phyloP scores from a whole-genome alignment of 2,113 vertebrate species.

The Hylia prasina region DNA sequence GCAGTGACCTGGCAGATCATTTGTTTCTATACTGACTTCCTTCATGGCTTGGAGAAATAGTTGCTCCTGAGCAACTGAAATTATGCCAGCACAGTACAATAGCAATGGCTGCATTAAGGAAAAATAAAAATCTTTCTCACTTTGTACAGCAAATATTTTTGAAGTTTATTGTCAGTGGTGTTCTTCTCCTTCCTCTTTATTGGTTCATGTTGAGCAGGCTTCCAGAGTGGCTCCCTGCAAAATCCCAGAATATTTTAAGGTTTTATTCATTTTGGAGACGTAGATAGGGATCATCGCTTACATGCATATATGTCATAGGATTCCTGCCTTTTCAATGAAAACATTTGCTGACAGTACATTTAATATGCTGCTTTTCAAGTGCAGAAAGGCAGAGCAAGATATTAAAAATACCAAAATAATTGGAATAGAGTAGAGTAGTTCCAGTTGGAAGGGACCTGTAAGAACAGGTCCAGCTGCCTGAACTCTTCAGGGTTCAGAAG shows the following conservation, averaged over 20 bases:
- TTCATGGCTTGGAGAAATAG: background rate
- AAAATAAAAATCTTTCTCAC: background rate
- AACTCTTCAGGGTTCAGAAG: background rate
- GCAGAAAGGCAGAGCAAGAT: background rate
- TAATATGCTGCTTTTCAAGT: background rate
- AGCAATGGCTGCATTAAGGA: background rate
- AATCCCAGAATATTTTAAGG: background rate
- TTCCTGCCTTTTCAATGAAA: background rate
- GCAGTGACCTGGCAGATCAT: background rate
- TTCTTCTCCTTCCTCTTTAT: background rate
- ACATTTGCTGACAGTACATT: background rate
- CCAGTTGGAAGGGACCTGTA: background rate
- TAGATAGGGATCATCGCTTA: background rate
- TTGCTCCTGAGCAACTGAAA: background rate
- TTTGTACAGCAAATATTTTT: background rate
- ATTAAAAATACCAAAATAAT: background rate
- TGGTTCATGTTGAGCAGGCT: background rate
- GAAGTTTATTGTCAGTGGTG: background rate
- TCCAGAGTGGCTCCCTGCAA: background rate
- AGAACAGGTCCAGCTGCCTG: background rate
- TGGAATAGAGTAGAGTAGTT: background rate
- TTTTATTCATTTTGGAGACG: background rate
- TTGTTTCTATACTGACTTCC: slow-evolving; percentile 12
- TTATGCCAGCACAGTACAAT: background rate
- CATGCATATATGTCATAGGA: background rate